phyloP scores from a whole-genome alignment of 2,888 invertebrate species.

The Chaetogeoica ovagalla region DNA sequence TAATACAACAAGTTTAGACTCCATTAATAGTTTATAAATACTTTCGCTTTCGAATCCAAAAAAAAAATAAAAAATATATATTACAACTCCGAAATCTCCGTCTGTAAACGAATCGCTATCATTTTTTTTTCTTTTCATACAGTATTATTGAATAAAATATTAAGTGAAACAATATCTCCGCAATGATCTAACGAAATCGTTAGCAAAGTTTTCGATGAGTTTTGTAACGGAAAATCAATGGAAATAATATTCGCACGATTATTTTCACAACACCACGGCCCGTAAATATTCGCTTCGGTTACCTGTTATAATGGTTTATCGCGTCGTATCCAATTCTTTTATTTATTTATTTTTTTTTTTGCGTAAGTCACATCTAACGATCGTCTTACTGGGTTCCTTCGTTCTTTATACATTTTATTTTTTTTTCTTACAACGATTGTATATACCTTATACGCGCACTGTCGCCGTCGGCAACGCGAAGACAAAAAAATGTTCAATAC shows the following conservation, averaged over 20 bases:
- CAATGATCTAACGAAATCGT: not conserved
- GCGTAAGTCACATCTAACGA: not conserved
- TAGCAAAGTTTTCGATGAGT: not conserved
- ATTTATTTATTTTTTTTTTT: not conserved
- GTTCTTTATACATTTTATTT: not conserved
- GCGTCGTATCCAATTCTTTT: too few relatives aligned
- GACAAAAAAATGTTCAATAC: not conserved
- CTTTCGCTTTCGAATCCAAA: too few relatives aligned
- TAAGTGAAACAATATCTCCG: too few relatives aligned
- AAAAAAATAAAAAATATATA: too few relatives aligned
- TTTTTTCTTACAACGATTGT: too few relatives aligned
- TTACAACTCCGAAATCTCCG: not conserved
- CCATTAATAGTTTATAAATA: too few relatives aligned
- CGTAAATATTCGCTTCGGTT: conserved; percentile 26
- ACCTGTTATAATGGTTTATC: conserved; percentile 24
- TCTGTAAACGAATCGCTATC: too few relatives aligned
- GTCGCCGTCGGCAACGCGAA: too few relatives aligned
- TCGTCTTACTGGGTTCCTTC: conserved; percentile 1
- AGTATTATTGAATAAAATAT: too few relatives aligned
- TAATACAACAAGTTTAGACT: too few relatives aligned
- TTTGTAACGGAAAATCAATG: conserved; percentile 11
- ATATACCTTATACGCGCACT: too few relatives aligned
- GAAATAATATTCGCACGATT: conserved; percentile 17
- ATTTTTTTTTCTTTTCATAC: too few relatives aligned
- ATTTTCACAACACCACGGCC: not conserved